Evolutionary conservation across 2,888 invertebrate species (phyloP), one percentile per base, ranked within the genome.

Genomic region (Herminia tarsipennalis): DNA sequence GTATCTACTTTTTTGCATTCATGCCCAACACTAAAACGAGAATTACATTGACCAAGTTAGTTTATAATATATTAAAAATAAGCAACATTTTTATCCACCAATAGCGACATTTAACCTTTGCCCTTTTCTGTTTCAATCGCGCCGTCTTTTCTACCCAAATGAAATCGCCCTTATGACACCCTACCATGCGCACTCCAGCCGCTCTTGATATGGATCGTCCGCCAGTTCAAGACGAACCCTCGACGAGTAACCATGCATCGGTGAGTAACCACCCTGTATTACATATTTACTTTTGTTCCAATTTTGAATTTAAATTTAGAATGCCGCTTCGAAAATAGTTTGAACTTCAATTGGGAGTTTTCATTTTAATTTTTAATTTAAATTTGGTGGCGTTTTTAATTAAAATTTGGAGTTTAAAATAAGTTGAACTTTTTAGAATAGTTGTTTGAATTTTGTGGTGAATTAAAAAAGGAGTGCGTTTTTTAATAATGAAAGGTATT

Each of bases 121-220:
- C 22, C 0, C 2, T 4, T 32, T 12, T 17, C 17, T 8, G 18
- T n/a, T 6, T 22, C 17, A 49, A 30, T 58, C 58, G 62, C 57
- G 53, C 16, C 5, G 35, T 46, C 44, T 53, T 56, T 48, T 18
- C 44, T 55, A 18, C 54, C 57, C 56, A 22, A 56, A 10, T 67
- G 43, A 22, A 59, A 56, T 18, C 66, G 18, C 53, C 76, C 69
- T 60, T 39, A 17, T 46, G 44, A 59, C 67, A 70, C 65, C 70
- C 64, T 74, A 74, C 61, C 87, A 84, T 86, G 88, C 88, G 88
- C 88, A 86, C 13, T 78, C 65, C 56, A 52, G 33, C 41, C 44
- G 61, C 56, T 41, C 34, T 42, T 29, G 13, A 69, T 80, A 81
- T 80, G 35, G 81, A 81, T 81, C 78, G 78, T 25, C 69, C 12